These are phyloP conservation scores for Enoplosus armatus DNA, from an alignment of 2,797 vertebrate genomes.

Conservation along the genomic window DNA sequence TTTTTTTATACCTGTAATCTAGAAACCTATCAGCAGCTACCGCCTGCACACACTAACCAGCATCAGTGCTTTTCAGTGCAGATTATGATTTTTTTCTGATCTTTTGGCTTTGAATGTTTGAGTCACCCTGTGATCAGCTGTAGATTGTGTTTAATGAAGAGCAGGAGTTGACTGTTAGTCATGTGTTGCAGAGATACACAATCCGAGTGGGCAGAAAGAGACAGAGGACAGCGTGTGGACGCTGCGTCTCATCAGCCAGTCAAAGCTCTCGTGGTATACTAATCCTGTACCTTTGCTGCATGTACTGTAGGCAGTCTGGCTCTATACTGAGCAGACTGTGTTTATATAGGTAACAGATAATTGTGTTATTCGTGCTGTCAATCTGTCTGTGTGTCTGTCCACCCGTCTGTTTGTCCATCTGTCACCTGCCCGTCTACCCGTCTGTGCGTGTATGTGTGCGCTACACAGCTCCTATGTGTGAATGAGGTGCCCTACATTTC, in stretches of 20 bases:
- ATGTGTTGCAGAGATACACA: neutral
- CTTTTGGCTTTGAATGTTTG: neutral
- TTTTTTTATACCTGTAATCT: neutral
- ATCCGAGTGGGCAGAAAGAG: neutral
- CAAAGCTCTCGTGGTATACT: neutral
- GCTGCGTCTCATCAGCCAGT: neutral
- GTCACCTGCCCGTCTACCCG: slow-evolving; percentile 17
- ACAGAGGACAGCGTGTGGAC: too few relatives aligned
- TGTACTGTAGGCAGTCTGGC: neutral
- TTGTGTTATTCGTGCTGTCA: neutral
- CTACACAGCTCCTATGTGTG: neutral
- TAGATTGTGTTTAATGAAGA: neutral
- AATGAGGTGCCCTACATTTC: slow-evolving; percentile 33
- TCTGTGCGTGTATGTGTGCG: neutral
- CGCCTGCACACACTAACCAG: neutral
- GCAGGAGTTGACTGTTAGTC: rapidly evolving
- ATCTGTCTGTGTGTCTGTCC: slow-evolving; percentile 33
- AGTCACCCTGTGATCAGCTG: neutral
- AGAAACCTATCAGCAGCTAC: neutral
- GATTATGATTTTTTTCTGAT: neutral
- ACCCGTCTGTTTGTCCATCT: slow-evolving; percentile 48
- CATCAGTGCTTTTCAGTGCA: neutral
- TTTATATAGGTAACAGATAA: slow-evolving; percentile 13
- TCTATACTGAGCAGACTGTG: neutral
- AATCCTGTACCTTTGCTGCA: neutral